These are phyloP conservation scores for Globodera rostochiensis DNA, from an alignment of 1,140 invertebrate species.

Conservation along the genomic window DNA sequence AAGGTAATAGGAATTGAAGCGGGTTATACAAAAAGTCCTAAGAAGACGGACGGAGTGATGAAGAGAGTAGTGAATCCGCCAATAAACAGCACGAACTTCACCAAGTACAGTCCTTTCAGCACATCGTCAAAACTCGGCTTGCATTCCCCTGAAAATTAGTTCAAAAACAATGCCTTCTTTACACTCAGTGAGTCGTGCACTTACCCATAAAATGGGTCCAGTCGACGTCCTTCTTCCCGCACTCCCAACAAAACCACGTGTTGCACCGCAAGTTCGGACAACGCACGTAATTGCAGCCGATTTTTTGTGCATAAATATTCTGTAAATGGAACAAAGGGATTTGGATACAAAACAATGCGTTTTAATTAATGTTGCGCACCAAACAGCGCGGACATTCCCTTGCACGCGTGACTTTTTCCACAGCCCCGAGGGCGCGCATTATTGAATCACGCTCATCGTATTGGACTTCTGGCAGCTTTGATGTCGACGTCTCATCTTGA, in stretches of 20 bases:
- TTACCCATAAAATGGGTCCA: slow-evolving; percentile 37
- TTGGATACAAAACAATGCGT: slow-evolving; percentile 1
- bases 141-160: slow-evolving; percentile 6
- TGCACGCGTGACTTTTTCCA: neutral
- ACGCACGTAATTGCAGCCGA: slow-evolving; percentile 38
- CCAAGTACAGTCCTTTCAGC: slow-evolving; percentile 23
- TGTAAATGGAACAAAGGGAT: neutral
- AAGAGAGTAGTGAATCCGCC: slow-evolving; percentile 29
- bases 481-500: too few relatives aligned
- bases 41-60: slow-evolving; percentile 16
- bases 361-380: neutral
- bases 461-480: too few relatives aligned
- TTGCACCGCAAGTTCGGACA: slow-evolving; percentile 42
- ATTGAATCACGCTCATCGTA: slow-evolving; percentile 21
- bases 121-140: slow-evolving; percentile 26
- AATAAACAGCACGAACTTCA: slow-evolving; percentile 23
- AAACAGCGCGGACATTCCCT: slow-evolving; percentile 31
- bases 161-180: neutral
- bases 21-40: slow-evolving; percentile 14
- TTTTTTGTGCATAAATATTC: slow-evolving; percentile 39
- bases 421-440: slow-evolving; percentile 14
- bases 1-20: neutral
- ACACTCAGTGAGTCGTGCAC: neutral
- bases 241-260: slow-evolving; percentile 41
- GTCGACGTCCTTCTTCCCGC: slow-evolving; percentile 22